A percentile compares a stretch with the other conserved stretches of the same genome.
Evolutionary conservation across 2,113 vertebrate genomes (phyloP).

Genomic region (Callochromis pleurospilus): DNA sequence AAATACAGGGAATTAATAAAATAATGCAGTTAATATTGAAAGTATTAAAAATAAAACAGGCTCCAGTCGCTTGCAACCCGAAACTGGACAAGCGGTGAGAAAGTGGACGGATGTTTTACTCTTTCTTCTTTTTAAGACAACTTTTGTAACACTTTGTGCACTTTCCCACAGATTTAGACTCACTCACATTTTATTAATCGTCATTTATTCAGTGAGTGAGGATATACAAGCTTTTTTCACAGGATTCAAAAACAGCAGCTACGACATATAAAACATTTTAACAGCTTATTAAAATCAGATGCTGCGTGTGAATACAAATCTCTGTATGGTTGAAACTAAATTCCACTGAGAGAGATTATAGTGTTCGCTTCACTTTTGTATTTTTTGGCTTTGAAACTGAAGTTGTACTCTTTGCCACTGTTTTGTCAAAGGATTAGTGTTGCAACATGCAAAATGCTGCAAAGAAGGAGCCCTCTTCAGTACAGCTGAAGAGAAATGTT

Average conservation of each 20-base stretch:
- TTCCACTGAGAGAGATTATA: neutral
- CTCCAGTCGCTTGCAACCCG: fast-evolving
- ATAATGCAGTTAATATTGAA: neutral
- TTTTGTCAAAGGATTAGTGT: neutral
- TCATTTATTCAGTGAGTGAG: neutral
- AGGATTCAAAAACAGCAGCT: neutral
- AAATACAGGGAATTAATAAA: neutral
- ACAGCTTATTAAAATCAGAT: neutral
- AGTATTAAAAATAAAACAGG: neutral
- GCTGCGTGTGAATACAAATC: neutral
- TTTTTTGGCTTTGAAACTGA: neutral
- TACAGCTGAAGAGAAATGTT: neutral
- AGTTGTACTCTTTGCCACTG: neutral
- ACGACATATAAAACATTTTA: neutral
- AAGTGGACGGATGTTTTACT: neutral
- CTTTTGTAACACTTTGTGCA: neutral
- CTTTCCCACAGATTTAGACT: neutral
- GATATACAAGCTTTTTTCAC: neutral
- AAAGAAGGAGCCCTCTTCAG: neutral
- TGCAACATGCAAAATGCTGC: neutral
- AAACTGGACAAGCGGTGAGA: neutral
- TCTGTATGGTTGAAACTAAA: neutral
- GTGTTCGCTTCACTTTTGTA: neutral
- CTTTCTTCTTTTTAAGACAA: neutral
- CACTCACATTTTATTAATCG: neutral